Conservation (phyloP, 1,140 invertebrate species). For the Globodera rostochiensis region DNA sequence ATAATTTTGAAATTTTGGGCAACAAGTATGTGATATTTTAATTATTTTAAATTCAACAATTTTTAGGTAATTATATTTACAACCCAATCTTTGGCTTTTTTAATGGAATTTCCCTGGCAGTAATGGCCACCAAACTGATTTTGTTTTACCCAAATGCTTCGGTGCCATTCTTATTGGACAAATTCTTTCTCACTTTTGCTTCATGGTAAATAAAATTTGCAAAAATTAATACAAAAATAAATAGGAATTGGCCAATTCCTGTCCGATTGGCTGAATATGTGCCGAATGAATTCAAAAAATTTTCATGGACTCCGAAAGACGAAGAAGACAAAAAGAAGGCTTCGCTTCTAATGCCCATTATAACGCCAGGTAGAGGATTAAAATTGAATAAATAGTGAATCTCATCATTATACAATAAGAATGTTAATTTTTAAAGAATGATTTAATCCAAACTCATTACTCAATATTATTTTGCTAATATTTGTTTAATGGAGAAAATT, state of each 20-base stretch:
- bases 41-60: neutral
- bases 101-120: constrained; percentile 9
- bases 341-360: neutral
- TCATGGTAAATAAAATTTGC: neutral
- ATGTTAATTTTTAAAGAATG: no score
- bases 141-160: constrained; percentile 8
- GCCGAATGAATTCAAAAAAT: neutral
- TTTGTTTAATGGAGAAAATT: no score
- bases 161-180: constrained; percentile 6
- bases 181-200: constrained; percentile 18
- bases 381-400: no score
- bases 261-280: neutral
- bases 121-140: constrained; percentile 4
- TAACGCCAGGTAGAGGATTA: neutral
- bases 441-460: no score
- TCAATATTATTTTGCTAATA: no score
- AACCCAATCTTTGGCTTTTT: neutral
- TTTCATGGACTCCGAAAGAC: neutral
- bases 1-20: neutral
- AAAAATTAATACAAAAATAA: neutral
- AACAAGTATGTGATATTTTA: neutral
- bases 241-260: neutral
- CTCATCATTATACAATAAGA: no score
- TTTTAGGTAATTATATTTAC: constrained; percentile 18
- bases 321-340: neutral